Percentiles rank a stretch among this genome's conserved stretches.
These are phyloP conservation scores for Xenopus borealis DNA, from an alignment of 2,113 vertebrate genomes.

Conservation along the genomic window DNA sequence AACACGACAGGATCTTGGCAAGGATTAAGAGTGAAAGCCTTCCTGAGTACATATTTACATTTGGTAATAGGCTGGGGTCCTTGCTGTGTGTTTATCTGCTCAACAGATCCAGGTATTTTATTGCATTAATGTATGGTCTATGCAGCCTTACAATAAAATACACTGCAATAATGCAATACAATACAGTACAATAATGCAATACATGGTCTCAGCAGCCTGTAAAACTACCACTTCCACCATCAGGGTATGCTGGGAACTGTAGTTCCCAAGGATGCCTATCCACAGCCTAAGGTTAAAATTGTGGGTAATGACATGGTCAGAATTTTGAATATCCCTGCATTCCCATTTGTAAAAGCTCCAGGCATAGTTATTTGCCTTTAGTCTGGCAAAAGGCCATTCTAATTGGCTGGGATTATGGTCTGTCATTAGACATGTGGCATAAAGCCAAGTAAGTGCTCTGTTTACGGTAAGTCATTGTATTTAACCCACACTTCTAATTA, in stretches of 20 bases:
- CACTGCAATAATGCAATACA: too few species aligned
- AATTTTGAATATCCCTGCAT: constrained; percentile 2
- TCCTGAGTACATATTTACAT: constrained; percentile 42
- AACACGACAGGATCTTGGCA: constrained; percentile 31
- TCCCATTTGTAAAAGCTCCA: not conserved
- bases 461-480: constrained; percentile 6
- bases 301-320: not conserved
- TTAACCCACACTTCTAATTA: not conserved
- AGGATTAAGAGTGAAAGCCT: constrained; percentile 36
- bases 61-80: constrained; percentile 30
- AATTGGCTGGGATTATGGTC: constrained; percentile 36
- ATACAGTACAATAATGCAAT: too few species aligned
- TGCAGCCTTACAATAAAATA: too few species aligned
- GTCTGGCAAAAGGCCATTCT: constrained; percentile 30
- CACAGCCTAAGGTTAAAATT: constrained; percentile 11
- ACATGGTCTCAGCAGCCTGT: not conserved
- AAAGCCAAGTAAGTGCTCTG: constrained; percentile 8
- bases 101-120: constrained; percentile 10
- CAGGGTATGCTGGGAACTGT: too few species aligned
- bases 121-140: constrained; percentile 13
- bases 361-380: constrained; percentile 24
- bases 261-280: too few species aligned
- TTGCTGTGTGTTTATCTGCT: constrained; percentile 9
- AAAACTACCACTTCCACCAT: too few species aligned
- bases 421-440: constrained; percentile 18